Evolutionary conservation across 2,113 vertebrate genomes (phyloP), one percentile per base, ranked within the genome.

Genomic region (Tenrec ecaudatus): DNA sequence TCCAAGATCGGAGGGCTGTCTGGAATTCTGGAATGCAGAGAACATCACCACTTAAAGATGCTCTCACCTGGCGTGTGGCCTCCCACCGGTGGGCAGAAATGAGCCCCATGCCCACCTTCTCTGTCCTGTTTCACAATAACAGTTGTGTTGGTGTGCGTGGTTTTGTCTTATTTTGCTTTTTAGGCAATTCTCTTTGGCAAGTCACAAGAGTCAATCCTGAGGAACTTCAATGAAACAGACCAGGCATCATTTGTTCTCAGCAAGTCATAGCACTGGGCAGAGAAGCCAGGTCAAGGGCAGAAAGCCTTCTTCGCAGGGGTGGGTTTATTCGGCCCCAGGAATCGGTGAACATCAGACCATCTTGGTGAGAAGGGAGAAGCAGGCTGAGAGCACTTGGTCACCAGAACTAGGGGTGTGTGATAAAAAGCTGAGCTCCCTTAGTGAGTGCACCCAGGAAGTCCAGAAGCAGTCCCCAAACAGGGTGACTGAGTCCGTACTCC

Each of bases 31-130:
- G 29, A 22, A 62, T 14, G 60, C 22, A 75, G 86, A 77, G 88
- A 88, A 93, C 94, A 94, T 22, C 79, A 40, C 16, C 43, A 75
- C 53, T 96, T 94, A 33, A 68, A 76, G 58, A 81, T 60, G 82
- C 25, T 85, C 25, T 62, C 43, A 92, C 40, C 43, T 89, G 19
- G 23, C 40, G 73, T 38, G n/a, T 25, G 90, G n/a, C 78, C 85
- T 87, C 33, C 47, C 64, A 38, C 33, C 40, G 38, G 17, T 85
- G 62, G 58, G 47, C 81, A 27, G 43, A 29, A 64, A 15, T 33
- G 27, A 27, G 27, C 40, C 64, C 43, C 60, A 6, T 2, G 15
- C 15, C 36, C 58, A 83, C 20, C 19, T 75, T 27, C 77, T 66
- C 14, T 38, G 64, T 29, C 73, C 23, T 80, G 78, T 53, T 79